A percentile compares a stretch with the other conserved stretches of the same genome.
Evolutionary conservation across 2,797 vertebrate genomes (phyloP).

Genomic region (Sebastes iracundus): DNA sequence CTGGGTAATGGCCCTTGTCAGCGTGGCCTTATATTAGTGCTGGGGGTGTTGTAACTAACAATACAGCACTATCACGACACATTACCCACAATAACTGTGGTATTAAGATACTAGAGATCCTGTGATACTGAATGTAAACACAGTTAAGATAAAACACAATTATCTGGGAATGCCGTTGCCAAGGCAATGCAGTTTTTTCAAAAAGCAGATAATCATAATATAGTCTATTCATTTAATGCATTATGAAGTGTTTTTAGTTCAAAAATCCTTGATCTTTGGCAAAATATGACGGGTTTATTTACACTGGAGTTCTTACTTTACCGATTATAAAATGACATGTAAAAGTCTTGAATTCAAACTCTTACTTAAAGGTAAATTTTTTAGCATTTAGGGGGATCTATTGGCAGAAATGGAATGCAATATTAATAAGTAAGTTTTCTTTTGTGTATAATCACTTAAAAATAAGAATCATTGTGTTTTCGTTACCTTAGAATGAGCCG

Average conservation of each 20-base stretch:
- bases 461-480: no score
- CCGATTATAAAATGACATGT: neutral
- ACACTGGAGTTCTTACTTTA: neutral
- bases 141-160: neutral
- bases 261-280: neutral
- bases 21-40: neutral
- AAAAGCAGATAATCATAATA: neutral
- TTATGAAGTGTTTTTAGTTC: neutral
- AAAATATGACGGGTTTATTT: neutral
- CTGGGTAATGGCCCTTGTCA: slow-evolving; percentile 1
- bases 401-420: no score
- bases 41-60: neutral
- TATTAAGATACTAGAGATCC: neutral
- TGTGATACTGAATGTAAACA: neutral
- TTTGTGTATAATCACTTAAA: no score
- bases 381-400: no score
- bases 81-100: neutral
- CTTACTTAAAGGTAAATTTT: fast-evolving
- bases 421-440: no score
- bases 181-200: no score
- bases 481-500: no score
- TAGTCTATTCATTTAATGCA: neutral
- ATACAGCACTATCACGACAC: neutral
- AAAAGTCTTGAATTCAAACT: no score
- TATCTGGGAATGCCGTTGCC: no score